phyloP scores from a whole-genome alignment of 2,888 invertebrate species.

The Stenolophus ochropezus region DNA sequence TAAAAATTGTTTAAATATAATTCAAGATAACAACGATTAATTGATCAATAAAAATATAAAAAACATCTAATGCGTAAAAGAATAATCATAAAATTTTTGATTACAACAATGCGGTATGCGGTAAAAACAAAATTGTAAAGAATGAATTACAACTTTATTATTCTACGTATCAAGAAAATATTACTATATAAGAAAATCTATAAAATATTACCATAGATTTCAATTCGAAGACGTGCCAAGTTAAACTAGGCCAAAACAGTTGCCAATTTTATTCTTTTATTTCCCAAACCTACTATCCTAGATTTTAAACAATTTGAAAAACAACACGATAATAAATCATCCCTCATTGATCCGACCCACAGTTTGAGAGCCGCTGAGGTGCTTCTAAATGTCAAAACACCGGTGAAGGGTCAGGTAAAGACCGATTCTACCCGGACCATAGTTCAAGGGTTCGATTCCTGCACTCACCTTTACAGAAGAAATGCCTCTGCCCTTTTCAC shows the following conservation, averaged over 20 bases:
- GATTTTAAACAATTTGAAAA: background rate
- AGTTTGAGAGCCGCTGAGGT: constrained; percentile 14
- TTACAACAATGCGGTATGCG: too few relatives aligned
- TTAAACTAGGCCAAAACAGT: background rate
- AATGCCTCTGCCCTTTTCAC: background rate
- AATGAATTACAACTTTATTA: too few relatives aligned
- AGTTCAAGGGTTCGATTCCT: background rate
- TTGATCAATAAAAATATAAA: too few relatives aligned
- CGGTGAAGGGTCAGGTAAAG: background rate
- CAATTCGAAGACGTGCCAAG: background rate
- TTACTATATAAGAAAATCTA: background rate
- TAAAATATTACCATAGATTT: background rate
- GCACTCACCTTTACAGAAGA: background rate
- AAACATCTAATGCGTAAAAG: too few relatives aligned
- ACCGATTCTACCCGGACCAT: background rate
- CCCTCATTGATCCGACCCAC: constrained; percentile 6
- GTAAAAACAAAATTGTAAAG: too few relatives aligned
- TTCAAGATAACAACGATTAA: too few relatives aligned
- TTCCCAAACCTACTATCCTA: background rate
- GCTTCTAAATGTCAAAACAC: constrained; percentile 40
- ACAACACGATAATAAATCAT: background rate
- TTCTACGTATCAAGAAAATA: too few relatives aligned
- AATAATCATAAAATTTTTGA: too few relatives aligned
- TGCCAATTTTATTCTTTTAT: background rate
- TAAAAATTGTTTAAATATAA: too few relatives aligned